Evolutionary conservation across 1,140 invertebrate genomes (phyloP), one percentile per base, ranked within the genome.

Genomic region (Neodiprion pinetum): DNA sequence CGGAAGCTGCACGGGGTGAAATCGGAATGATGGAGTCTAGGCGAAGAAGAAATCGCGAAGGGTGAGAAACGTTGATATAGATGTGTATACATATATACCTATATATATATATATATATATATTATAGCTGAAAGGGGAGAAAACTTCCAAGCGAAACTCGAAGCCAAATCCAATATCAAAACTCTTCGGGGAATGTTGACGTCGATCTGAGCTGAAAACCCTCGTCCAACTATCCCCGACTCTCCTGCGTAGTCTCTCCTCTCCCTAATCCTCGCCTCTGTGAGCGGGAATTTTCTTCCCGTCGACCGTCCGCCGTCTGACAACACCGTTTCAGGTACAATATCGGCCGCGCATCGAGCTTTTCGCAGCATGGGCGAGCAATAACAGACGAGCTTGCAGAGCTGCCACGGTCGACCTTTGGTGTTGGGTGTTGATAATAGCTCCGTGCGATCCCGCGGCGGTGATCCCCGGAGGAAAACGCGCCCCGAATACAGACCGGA

Each of bases 151-250:
- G 53, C 53, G 3, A 17, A 61, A 61, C 9, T 61, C 5, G 11
- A 17, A 61, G 53, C 53, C 11, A 17, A 61, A 61, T 61, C 53
- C 53, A 61, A 61, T 61, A 61, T 61, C 53, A 61, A 61, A 61
- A 61, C 53, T 61, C 53, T 61, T 61, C 11, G 53, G 11, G n/a
- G 53, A 61, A 61, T 61, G 53, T 61, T 61, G 53, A 61, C 53
- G 53, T 61, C 53, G 53, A 61, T 61, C 53, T 61, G 53, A 61
- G n/a, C 53, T 61, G 53, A 61, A 40, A 61, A 61, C 53, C 53
- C n/a, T 61, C 53, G 53, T 14, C 53, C 53, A 61, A 61, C 53
- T 61, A 12, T 11, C 9, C n/a, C 53, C 11, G 5, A 12, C 53
- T 9, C 28, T 40, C 28, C 28, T 40, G 28, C 28, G 5, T 40